Evolutionary conservation across 1,140 invertebrate species (phyloP).

Genomic region (Cydia splendana): DNA sequence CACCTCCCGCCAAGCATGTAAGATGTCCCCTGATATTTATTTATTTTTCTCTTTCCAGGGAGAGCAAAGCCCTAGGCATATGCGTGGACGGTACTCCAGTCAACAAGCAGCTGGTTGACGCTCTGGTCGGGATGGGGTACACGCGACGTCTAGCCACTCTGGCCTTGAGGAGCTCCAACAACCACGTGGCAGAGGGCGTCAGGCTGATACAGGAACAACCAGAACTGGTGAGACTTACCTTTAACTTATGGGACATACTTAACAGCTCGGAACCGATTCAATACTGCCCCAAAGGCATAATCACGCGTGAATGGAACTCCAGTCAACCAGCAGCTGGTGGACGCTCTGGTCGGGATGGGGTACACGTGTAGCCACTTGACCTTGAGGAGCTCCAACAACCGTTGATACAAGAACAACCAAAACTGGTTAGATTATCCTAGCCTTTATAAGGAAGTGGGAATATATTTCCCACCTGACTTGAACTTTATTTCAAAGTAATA

Average conservation of each 20-base stretch:
- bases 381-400: conserved; percentile 84
- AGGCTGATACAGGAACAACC: conserved; percentile 83
- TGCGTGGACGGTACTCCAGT: conserved; percentile 53
- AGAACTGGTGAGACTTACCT: conserved; percentile 55
- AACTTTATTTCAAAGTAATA: too few relatives aligned
- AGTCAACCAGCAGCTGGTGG: conserved; percentile 57
- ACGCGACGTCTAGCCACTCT: conserved; percentile 76
- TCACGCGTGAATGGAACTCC: conserved; percentile 48
- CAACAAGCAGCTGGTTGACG: conserved; percentile 59
- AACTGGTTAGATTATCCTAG: conserved; percentile 52
- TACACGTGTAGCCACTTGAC: conserved; percentile 83
- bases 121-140: conserved; percentile 84
- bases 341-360: conserved; percentile 83
- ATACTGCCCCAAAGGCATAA: conserved; percentile 33
- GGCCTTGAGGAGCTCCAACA: conserved; percentile 84
- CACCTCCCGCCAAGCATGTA: too few relatives aligned
- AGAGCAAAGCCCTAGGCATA: conserved; percentile 45
- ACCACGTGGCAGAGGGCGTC: conserved; percentile 84
- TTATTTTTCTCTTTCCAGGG: conserved; percentile 39
- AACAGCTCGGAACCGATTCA: too few relatives aligned
- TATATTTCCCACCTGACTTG: too few relatives aligned
- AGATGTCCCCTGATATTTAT: too few relatives aligned
- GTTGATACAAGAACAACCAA: conserved; percentile 82
- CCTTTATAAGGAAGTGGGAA: too few relatives aligned
- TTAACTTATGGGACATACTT: too few relatives aligned